Evolutionary conservation across 2,797 vertebrate species (phyloP).

Genomic region (Phyllotis vaccarum): DNA sequence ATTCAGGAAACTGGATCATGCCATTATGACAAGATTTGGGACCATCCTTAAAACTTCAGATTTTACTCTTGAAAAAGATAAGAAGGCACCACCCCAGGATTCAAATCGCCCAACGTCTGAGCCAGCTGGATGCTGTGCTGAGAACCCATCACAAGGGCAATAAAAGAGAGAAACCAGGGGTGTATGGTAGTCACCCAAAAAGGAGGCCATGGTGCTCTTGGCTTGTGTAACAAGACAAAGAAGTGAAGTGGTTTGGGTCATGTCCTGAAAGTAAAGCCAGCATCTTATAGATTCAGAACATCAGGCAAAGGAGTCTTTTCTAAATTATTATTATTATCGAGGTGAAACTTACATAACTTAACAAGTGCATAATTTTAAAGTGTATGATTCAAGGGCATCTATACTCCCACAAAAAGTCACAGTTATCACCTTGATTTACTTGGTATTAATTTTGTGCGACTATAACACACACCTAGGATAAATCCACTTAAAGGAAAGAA

Average conservation of each 20-base stretch:
- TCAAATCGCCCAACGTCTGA: background rate
- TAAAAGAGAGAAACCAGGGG: background rate
- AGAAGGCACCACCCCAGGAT: background rate
- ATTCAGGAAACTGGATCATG: background rate
- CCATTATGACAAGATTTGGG: background rate
- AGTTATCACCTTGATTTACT: background rate
- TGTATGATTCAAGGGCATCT: background rate
- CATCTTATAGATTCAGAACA: background rate
- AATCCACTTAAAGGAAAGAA: background rate
- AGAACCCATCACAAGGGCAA: background rate
- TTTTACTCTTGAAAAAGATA: background rate
- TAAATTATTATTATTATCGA: background rate
- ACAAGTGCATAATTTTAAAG: background rate
- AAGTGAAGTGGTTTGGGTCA: background rate
- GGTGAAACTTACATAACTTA: background rate
- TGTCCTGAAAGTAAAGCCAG: background rate
- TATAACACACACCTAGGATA: background rate
- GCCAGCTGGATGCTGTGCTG: background rate
- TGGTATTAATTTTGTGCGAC: background rate
- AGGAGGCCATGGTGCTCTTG: background rate
- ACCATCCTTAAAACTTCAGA: background rate
- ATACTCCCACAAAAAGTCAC: background rate
- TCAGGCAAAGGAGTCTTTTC: background rate
- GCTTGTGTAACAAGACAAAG: background rate
- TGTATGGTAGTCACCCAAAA: background rate